A percentile compares a stretch with the other conserved stretches of the same genome.
Evolutionary conservation across 2,888 invertebrate species (phyloP).

Genomic region (Sicus ferrugineus): DNA sequence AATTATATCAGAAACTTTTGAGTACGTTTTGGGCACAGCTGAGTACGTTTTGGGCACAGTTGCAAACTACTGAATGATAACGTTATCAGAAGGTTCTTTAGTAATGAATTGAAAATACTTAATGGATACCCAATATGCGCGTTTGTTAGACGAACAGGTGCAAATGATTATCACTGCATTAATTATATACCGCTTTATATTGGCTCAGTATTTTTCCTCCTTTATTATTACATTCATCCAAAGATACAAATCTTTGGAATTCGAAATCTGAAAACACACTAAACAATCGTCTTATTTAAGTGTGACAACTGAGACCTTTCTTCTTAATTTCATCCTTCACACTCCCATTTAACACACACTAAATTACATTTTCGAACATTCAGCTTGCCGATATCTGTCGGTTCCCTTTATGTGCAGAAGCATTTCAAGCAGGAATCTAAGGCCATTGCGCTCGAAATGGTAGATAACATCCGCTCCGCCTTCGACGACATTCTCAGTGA

Average conservation of each 20-base stretch:
- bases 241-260: neutral
- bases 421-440: constrained; percentile 88
- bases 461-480: constrained; percentile 80
- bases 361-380: constrained; percentile 9
- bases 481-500: constrained; percentile 81
- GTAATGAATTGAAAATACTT: too few species aligned
- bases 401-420: constrained; percentile 85
- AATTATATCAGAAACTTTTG: too few species aligned
- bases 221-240: neutral
- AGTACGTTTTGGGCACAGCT: too few species aligned
- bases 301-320: too few species aligned
- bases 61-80: too few species aligned
- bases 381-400: constrained; percentile 78
- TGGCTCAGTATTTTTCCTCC: too few species aligned
- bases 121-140: too few species aligned
- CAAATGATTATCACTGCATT: too few species aligned
- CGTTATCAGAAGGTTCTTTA: too few species aligned
- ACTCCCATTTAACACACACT: constrained; percentile 5
- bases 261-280: neutral
- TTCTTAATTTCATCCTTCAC: constrained; percentile 3
- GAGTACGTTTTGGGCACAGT: too few species aligned
- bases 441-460: constrained; percentile 86
- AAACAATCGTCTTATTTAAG: constrained; percentile 11
- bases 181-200: too few species aligned
- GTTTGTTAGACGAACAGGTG: too few species aligned